phyloP scores from a whole-genome alignment of 2,113 vertebrate species.

The Gulo gulo region DNA sequence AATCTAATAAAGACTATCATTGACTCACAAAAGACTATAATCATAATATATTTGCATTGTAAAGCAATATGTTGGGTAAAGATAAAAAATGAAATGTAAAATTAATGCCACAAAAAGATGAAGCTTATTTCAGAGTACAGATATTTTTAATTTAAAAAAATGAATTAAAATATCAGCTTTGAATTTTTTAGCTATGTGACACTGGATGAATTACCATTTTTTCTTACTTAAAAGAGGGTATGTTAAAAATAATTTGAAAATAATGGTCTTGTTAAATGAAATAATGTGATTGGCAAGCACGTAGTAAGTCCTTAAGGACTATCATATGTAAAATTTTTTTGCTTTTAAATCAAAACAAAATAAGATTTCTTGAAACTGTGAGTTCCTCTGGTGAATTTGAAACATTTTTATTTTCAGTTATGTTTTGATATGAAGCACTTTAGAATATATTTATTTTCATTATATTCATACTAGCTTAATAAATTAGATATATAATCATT shows the following conservation, averaged over 20 bases:
- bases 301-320: not conserved
- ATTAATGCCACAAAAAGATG: not conserved
- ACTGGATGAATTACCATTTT: slow-evolving; percentile 47
- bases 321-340: not conserved
- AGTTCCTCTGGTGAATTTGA: not conserved
- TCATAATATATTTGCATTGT: not conserved
- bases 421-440: not conserved
- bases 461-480: not conserved
- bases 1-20: not conserved
- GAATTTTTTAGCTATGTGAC: not conserved
- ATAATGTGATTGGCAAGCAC: not conserved
- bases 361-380: not conserved
- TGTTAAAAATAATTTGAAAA: not conserved
- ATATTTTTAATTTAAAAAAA: not conserved
- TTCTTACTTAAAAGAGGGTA: not conserved
- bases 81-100: not conserved
- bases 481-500: not conserved
- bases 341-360: not conserved
- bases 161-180: not conserved
- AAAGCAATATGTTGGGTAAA: not conserved
- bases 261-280: not conserved
- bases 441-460: not conserved
- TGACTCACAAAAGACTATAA: not conserved
- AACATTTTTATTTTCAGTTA: not conserved
- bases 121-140: not conserved